Evolutionary conservation across 1,140 invertebrate species (phyloP).

Genomic region (Planococcus citri): DNA sequence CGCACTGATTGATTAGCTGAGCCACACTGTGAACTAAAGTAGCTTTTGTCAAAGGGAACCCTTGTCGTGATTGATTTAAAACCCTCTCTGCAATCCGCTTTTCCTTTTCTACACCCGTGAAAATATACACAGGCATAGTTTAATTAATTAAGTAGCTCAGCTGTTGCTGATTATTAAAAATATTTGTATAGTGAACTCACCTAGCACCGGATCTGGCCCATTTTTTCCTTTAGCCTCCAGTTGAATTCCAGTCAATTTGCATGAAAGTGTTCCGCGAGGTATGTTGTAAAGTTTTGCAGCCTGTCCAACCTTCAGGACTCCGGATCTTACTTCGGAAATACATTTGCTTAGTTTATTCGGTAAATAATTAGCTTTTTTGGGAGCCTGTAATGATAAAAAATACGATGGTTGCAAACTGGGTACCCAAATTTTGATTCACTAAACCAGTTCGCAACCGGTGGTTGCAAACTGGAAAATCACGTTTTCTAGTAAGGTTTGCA

Average conservation of each 20-base stretch:
- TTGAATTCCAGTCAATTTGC: background rate
- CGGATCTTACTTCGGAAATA: constrained; percentile 14
- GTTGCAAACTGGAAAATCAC: too few species aligned
- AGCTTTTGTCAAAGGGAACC: constrained; percentile 12
- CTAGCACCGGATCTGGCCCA: constrained; percentile 12
- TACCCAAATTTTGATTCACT: too few species aligned
- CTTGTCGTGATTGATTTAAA: background rate
- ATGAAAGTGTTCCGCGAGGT: background rate
- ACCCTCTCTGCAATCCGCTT: background rate
- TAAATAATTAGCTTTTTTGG: background rate
- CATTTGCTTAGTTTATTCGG: background rate
- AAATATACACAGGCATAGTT: too few species aligned
- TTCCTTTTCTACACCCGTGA: background rate
- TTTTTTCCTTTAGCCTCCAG: background rate
- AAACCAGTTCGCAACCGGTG: too few species aligned
- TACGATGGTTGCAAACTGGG: too few species aligned
- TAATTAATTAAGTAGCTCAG: too few species aligned
- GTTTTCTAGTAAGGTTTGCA: too few species aligned
- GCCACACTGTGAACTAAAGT: background rate
- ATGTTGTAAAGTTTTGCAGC: background rate
- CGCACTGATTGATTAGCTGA: background rate
- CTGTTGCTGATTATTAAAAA: background rate
- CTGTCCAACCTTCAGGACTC: background rate
- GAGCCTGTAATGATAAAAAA: too few species aligned
- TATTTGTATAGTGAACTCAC: background rate